phyloP scores from a whole-genome alignment of 2,797 vertebrate species.

The Botia almorhae region DNA sequence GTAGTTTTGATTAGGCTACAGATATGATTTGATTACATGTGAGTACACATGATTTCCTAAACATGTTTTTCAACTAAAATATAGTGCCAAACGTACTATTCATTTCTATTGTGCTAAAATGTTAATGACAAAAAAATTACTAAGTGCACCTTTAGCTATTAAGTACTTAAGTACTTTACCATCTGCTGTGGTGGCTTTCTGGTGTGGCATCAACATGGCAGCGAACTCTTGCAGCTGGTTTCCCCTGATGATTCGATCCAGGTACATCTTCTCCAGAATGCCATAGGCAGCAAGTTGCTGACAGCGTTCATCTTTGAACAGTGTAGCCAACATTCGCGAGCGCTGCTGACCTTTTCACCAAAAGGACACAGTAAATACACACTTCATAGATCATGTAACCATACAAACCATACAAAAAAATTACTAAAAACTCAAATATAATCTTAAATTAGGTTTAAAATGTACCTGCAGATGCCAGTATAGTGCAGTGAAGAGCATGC shows the following conservation, averaged over 20 bases:
- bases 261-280: slow-evolving; percentile 98
- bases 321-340: slow-evolving; percentile 96
- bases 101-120: too few relatives aligned
- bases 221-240: slow-evolving; percentile 98
- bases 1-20: too few relatives aligned
- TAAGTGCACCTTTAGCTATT: too few relatives aligned
- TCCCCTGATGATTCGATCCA: slow-evolving; percentile 96
- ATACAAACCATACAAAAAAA: too few relatives aligned
- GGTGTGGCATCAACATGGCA: slow-evolving; percentile 98
- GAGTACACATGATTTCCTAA: too few relatives aligned
- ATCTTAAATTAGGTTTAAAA: too few relatives aligned
- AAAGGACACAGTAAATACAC: neutral
- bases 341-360: slow-evolving; percentile 88
- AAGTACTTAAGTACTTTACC: slow-evolving; percentile 57
- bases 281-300: slow-evolving; percentile 97
- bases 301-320: slow-evolving; percentile 98
- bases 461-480: slow-evolving; percentile 96
- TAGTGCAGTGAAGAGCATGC: slow-evolving; percentile 96
- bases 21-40: too few relatives aligned
- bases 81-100: too few relatives aligned
- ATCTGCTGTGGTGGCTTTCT: slow-evolving; percentile 93
- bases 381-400: neutral
- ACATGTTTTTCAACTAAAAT: too few relatives aligned
- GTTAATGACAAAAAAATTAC: too few relatives aligned
- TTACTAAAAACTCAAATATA: too few relatives aligned